phyloP scores from a whole-genome alignment of 2,113 vertebrate genomes.

The Hypomesus transpacificus region DNA sequence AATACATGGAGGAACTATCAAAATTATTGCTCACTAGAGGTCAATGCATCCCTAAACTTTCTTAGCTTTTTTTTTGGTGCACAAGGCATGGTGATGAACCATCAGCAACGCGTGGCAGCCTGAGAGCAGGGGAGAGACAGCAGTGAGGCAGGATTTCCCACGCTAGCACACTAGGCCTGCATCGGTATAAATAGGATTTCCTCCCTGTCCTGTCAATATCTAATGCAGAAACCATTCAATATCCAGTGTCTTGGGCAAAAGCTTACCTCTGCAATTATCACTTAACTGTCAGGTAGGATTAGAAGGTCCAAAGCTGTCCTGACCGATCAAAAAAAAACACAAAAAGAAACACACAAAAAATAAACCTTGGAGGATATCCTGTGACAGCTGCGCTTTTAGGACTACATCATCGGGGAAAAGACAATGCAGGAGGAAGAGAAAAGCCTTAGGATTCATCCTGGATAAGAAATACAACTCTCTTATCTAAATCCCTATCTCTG shows the following conservation, averaged over 20 bases:
- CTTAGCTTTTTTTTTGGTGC: neutral
- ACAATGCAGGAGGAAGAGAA: slow-evolving; percentile 22
- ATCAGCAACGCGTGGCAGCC: neutral
- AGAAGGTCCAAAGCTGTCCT: slow-evolving; percentile 51
- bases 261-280: slow-evolving; percentile 62
- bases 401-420: slow-evolving; percentile 36
- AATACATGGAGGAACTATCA: neutral
- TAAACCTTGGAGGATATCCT: slow-evolving; percentile 40
- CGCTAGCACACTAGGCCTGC: slow-evolving; percentile 27
- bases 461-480: slow-evolving; percentile 54
- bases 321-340: slow-evolving; percentile 46
- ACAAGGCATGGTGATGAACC: neutral
- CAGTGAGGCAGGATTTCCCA: slow-evolving; percentile 51
- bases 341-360: slow-evolving; percentile 5
- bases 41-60: neutral
- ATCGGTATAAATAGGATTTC: slow-evolving; percentile 50
- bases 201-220: slow-evolving; percentile 44
- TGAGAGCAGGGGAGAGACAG: slow-evolving; percentile 4
- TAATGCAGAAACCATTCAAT: slow-evolving; percentile 50
- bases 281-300: slow-evolving; percentile 69
- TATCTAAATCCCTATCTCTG: slow-evolving; percentile 47
- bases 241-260: slow-evolving; percentile 51
- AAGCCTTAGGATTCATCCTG: slow-evolving; percentile 36
- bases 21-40: neutral
- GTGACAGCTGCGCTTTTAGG: slow-evolving; percentile 47